Conservation (phyloP, 2,113 vertebrate genomes). For the Dasyornis broadbenti region DNA sequence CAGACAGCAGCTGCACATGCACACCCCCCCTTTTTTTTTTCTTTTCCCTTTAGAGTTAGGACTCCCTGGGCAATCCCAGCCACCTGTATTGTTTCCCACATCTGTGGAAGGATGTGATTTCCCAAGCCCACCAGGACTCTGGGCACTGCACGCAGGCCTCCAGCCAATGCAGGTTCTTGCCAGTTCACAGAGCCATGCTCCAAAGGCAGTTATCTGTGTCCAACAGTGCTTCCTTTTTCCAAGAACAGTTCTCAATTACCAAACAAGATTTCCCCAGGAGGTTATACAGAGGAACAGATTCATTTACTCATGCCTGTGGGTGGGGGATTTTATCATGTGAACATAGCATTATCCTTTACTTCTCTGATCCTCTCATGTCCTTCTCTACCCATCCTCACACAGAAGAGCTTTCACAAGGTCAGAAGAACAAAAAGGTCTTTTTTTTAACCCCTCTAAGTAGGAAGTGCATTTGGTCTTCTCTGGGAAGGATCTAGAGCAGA, state of each 20-base stretch:
- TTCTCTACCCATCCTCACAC: not conserved
- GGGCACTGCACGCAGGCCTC: not conserved
- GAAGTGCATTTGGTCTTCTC: not conserved
- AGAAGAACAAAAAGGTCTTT: not conserved
- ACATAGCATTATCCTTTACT: not conserved
- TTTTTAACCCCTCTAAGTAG: not conserved
- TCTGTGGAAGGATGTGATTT: not conserved
- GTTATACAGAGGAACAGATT: not conserved
- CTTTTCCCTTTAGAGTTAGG: accelerated
- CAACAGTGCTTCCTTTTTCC: not conserved
- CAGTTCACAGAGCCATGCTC: not conserved
- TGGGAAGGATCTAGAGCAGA: not conserved
- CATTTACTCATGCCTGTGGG: not conserved
- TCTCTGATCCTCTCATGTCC: not conserved
- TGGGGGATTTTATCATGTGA: not conserved
- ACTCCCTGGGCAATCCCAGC: not conserved
- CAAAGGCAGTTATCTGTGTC: not conserved
- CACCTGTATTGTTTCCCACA: not conserved
- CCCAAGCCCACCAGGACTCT: not conserved
- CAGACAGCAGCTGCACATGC: not conserved
- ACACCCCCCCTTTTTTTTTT: accelerated
- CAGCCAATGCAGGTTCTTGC: not conserved
- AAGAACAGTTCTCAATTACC: not conserved
- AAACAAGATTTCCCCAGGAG: not conserved
- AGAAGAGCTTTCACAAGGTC: not conserved